A percentile compares a stretch with the other conserved stretches of the same genome.
Evolutionary conservation across 2,888 invertebrate species (phyloP).

Genomic region (Agrilus mali): DNA sequence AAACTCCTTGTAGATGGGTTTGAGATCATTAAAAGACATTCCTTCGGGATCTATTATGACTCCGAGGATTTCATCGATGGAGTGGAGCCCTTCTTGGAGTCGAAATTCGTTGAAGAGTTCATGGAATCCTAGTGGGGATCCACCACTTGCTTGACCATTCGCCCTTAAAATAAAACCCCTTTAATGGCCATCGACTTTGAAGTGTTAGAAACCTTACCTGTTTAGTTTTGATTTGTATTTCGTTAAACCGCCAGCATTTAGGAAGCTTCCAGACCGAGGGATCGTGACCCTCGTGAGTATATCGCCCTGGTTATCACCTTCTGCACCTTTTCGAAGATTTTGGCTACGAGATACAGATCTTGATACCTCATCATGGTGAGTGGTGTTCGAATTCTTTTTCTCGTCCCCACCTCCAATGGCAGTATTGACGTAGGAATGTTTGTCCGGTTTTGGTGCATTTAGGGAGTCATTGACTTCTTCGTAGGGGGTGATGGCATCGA

Average conservation of each 20-base stretch:
- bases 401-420: constrained; percentile 15
- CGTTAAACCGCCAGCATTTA: constrained; percentile 66
- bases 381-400: too few relatives aligned
- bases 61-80: constrained; percentile 75
- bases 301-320: constrained; percentile 55
- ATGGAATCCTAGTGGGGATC: constrained; percentile 74
- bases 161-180: constrained; percentile 34
- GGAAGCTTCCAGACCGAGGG: constrained; percentile 73
- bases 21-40: constrained; percentile 86
- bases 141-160: constrained; percentile 53
- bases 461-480: constrained; percentile 24
- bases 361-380: constrained; percentile 35
- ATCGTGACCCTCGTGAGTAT: constrained; percentile 76
- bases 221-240: constrained; percentile 60
- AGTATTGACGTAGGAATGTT: constrained; percentile 36
- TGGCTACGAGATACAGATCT: constrained; percentile 35
- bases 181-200: background rate
- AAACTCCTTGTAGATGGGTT: constrained; percentile 85
- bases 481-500: constrained; percentile 32
- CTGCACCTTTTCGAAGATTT: constrained; percentile 27
- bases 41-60: constrained; percentile 85
- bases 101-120: constrained; percentile 80
- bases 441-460: constrained; percentile 28
- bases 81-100: constrained; percentile 77
- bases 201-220: constrained; percentile 37